Conservation (phyloP, 2,113 vertebrate species). For the Bufo bufo region DNA sequence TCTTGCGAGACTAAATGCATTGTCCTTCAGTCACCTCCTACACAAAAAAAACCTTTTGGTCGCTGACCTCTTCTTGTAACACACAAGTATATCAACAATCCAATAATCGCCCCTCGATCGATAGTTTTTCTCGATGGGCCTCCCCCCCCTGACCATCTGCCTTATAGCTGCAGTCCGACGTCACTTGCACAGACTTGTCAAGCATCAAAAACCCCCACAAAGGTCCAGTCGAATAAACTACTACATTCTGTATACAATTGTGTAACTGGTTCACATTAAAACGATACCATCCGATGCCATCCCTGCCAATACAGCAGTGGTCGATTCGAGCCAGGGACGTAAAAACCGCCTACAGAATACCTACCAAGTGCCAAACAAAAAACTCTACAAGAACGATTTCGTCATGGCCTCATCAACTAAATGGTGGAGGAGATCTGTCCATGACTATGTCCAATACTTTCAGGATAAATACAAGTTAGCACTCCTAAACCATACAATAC, state of each 20-base stretch:
- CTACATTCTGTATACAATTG: background rate
- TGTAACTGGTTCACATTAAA: background rate
- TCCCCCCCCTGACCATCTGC: background rate
- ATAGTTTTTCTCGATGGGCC: too few relatives aligned
- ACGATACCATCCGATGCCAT: background rate
- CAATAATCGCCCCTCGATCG: background rate
- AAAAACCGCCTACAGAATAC: background rate
- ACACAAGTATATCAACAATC: background rate
- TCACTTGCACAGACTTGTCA: background rate
- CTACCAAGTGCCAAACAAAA: slow-evolving; percentile 6
- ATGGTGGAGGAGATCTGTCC: background rate
- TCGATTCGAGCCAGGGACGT: background rate
- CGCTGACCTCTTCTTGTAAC: background rate
- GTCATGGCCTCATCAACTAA: background rate
- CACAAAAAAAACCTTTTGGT: background rate
- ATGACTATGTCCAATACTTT: background rate
- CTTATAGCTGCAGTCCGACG: background rate
- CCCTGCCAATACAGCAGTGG: background rate
- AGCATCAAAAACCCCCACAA: background rate
- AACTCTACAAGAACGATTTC: background rate
- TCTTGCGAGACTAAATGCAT: too few relatives aligned
- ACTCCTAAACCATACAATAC: background rate
- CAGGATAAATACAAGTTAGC: background rate
- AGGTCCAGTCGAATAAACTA: background rate
- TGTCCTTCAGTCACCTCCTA: background rate